Conservation (phyloP, 2,113 vertebrate species). For the Leucoraja erinaceus region DNA sequence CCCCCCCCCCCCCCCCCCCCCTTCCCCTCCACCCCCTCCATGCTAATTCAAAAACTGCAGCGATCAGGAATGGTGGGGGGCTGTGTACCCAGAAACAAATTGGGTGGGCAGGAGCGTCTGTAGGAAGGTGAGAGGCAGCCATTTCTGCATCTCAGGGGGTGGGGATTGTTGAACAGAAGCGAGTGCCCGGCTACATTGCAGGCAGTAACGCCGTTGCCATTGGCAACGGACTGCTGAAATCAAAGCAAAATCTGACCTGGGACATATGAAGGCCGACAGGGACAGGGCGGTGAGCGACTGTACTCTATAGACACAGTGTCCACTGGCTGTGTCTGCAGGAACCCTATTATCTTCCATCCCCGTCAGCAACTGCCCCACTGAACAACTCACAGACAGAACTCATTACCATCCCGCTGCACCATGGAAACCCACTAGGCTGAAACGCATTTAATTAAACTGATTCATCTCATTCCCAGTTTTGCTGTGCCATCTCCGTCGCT, state of each 20-base stretch:
- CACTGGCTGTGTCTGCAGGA: background rate
- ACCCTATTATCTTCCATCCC: background rate
- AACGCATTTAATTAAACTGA: conserved; percentile 19
- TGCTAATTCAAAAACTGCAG: no score
- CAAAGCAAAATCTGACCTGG: background rate
- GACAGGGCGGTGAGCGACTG: background rate
- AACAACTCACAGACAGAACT: background rate
- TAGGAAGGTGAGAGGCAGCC: background rate
- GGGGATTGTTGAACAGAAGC: background rate
- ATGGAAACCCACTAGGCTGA: background rate
- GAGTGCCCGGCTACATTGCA: background rate
- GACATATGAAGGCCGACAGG: background rate
- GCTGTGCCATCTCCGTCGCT: background rate
- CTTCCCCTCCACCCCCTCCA: no score
- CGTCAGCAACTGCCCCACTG: background rate
- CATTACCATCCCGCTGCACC: background rate
- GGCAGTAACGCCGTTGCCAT: background rate
- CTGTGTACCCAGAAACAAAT: background rate
- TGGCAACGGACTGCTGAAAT: background rate
- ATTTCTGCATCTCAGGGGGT: background rate
- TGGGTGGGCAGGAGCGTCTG: background rate
- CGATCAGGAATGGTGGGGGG: no score
- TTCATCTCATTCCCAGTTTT: background rate
- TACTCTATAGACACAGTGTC: background rate
- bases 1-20: no score